Base-by-base conservation (phyloP, 2,888 invertebrate species). In the Ennomos quercinarius region DNA sequence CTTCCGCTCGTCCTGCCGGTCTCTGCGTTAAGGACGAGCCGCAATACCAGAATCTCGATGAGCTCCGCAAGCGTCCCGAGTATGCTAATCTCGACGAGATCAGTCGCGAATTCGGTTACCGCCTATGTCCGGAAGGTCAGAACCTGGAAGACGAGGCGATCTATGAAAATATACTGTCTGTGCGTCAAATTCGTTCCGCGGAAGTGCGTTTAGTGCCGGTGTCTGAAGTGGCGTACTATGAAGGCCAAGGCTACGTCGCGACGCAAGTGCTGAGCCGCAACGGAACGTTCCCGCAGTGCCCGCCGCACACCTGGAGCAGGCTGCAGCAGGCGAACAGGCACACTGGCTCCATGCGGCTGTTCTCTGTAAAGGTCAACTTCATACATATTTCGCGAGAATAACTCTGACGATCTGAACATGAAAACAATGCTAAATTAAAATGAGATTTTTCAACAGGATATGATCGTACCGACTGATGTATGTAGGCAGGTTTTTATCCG, bases 141-240 rank as follows among this genome's bases (percentile, higher is more conserved):
- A 93, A 93, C 70, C 74, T 93, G 61, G 93, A 93, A 68, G 93
- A 93, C 63, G 93, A 93, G 67, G 93, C 92, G 43, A 93, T 92
- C 52, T 93, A 93, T 68, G 92, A 93, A 73, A 93, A 93, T 71
- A 90, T 93, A 76, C 73, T 91, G 66, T 91, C 93, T 68, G 91
- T 90, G 86, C 89, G 93, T 69, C 88, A 88, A 74, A 87, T 91
- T 62, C 87, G 92, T 68, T 90, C 92, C 69, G 90, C 93, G 78
- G 93, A 92, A 87, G 91, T 93, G 83, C 86, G 93, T 71, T 80
- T 93, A 80, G 92, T 93, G 86, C 91, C 93, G 67, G 87, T 91
- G 73, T 89, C 90, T 38, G 93, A 93, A 75, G 92, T 93, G 76
- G 89, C 92, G 66, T 92, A 85, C 78, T 91, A 91, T 72, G 91